phyloP scores from a whole-genome alignment of 2,888 invertebrate genomes.

The Drosophila rubida region DNA sequence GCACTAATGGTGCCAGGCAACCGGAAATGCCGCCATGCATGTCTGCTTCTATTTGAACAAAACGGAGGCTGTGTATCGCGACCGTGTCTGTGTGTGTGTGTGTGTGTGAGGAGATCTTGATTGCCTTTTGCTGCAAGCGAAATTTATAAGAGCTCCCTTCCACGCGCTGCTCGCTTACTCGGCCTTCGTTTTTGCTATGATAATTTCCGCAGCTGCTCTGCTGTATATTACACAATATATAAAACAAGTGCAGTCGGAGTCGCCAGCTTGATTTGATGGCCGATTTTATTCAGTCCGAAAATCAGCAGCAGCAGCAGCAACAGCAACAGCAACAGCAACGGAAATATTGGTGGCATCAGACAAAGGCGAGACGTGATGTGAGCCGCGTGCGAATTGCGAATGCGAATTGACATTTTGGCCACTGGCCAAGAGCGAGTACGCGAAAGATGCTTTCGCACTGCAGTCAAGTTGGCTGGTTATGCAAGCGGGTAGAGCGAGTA shows the following conservation, averaged over 20 bases:
- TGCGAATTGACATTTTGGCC: conserved; percentile 84
- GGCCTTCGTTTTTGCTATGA: conserved; percentile 61
- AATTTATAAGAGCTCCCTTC: conserved; percentile 51
- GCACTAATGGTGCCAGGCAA: conserved; percentile 81
- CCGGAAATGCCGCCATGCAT: conserved; percentile 81
- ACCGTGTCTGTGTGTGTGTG: conserved; percentile 16
- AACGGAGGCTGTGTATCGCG: conserved; percentile 74
- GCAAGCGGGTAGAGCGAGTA: conserved; percentile 22
- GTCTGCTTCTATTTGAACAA: conserved; percentile 73
- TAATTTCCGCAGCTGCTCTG: conserved; percentile 69
- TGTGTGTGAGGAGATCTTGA: conserved; percentile 66
- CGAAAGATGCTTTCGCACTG: conserved; percentile 17
- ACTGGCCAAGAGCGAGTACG: conserved; percentile 68
- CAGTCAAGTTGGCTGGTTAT: conserved; percentile 22
- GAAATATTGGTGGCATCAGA: background rate
- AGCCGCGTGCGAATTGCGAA: conserved; percentile 65
- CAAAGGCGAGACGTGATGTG: conserved; percentile 52
- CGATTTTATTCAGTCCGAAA: conserved; percentile 32
- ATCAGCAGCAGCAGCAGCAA: conserved; percentile 7
- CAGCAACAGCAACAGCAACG: background rate
- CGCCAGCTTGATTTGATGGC: conserved; percentile 65
- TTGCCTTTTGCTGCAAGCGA: conserved; percentile 73
- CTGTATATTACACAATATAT: conserved; percentile 56
- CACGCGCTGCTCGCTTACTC: conserved; percentile 1
- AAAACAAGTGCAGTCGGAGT: conserved; percentile 67